Percentiles rank a stretch among this genome's conserved stretches.
phyloP scores from a whole-genome alignment of 2,113 vertebrate species.

The Sinosuthora webbiana region DNA sequence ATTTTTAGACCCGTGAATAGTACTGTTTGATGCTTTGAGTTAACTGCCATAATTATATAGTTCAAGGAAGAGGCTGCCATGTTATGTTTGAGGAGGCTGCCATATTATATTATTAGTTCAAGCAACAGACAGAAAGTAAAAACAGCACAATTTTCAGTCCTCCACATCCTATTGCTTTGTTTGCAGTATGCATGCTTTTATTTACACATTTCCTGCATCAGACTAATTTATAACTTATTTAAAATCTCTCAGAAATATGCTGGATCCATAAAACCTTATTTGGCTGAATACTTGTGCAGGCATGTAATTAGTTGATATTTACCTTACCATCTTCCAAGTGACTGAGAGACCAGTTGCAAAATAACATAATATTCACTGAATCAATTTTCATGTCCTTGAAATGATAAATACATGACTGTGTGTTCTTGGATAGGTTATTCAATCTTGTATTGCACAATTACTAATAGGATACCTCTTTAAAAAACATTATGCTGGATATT shows the following conservation, averaged over 20 bases:
- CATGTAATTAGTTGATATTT: background rate
- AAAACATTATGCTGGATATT: background rate
- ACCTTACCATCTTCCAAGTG: background rate
- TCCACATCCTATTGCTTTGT: background rate
- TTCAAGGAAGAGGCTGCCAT: background rate
- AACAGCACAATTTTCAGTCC: background rate
- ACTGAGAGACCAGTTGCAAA: background rate
- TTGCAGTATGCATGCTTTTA: background rate
- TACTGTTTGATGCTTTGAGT: background rate
- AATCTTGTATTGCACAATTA: background rate
- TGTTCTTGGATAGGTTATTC: background rate
- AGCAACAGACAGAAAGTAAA: background rate
- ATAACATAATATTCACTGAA: background rate
- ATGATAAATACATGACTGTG: background rate
- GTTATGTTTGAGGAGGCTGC: background rate
- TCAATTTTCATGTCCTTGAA: background rate
- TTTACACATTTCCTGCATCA: background rate
- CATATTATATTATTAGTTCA: background rate
- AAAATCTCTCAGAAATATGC: background rate
- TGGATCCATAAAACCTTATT: background rate
- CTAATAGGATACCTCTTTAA: background rate
- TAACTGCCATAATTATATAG: background rate
- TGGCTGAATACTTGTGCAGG: background rate
- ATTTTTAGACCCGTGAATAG: background rate
- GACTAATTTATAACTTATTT: background rate